Conservation (phyloP, 2,888 invertebrate genomes). For the Abrostola triplasia region DNA sequence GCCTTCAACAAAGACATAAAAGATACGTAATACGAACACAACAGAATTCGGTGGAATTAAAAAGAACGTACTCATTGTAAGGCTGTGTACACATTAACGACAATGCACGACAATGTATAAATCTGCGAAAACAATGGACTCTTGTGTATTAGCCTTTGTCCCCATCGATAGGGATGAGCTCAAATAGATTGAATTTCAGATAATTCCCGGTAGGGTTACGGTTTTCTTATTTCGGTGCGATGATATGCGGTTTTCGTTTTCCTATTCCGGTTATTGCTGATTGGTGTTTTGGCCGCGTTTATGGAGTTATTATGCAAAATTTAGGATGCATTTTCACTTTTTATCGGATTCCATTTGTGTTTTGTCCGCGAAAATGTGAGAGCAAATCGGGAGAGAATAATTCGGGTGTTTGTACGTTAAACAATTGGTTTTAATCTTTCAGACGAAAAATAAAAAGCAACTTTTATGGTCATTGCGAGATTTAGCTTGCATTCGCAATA, state of each 20-base stretch:
- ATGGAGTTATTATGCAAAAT: constrained; percentile 57
- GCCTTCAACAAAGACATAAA: constrained; percentile 27
- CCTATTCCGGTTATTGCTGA: constrained; percentile 55
- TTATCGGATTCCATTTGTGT: constrained; percentile 38
- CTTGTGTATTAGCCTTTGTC: constrained; percentile 81
- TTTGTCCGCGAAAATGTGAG: constrained; percentile 22
- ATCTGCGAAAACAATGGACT: constrained; percentile 83
- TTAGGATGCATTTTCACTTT: constrained; percentile 50
- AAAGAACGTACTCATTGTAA: constrained; percentile 76
- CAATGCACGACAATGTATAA: constrained; percentile 83
- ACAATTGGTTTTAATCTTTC: background rate
- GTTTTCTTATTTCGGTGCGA: constrained; percentile 76
- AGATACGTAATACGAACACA: constrained; percentile 43
- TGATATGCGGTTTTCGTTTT: constrained; percentile 60
- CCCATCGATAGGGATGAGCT: constrained; percentile 82
- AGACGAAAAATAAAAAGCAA: no score
- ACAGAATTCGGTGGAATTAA: constrained; percentile 70
- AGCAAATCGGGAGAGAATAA: background rate
- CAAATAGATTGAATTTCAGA: constrained; percentile 86
- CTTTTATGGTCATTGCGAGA: background rate
- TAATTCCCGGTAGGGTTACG: constrained; percentile 77
- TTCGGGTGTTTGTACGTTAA: background rate
- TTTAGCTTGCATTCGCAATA: constrained; percentile 43
- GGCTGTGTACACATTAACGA: constrained; percentile 83
- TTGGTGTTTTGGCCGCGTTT: constrained; percentile 59